phyloP scores from a whole-genome alignment of 2,797 vertebrate genomes.

The Tragopan temminckii region DNA sequence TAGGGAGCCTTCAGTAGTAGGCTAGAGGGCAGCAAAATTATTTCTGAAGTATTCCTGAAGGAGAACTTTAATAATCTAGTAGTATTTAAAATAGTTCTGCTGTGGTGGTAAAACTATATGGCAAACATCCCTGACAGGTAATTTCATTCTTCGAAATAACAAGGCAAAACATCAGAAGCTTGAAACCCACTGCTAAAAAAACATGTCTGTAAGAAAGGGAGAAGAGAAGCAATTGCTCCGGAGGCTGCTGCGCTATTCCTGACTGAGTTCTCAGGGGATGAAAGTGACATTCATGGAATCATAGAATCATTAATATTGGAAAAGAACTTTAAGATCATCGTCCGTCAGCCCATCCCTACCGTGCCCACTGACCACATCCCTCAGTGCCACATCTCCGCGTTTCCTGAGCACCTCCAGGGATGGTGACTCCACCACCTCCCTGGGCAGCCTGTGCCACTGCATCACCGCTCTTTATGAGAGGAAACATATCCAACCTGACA shows the following conservation, averaged over 20 bases:
- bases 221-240: conserved; percentile 1
- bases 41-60: conserved; percentile 77
- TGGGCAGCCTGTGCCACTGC: no score
- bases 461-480: no score
- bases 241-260: background rate
- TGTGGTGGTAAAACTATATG: conserved; percentile 66
- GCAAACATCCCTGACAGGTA: conserved; percentile 66
- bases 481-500: no score
- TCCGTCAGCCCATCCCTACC: no score
- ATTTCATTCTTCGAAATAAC: conserved; percentile 70
- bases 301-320: no score
- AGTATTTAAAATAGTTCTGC: conserved; percentile 80
- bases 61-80: conserved; percentile 77
- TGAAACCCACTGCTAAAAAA: background rate
- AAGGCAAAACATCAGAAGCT: conserved; percentile 40
- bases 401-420: no score
- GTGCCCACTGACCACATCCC: no score
- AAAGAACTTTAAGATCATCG: no score
- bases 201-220: background rate
- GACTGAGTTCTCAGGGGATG: background rate
- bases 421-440: no score
- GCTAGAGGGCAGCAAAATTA: conserved; percentile 79
- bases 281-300: background rate
- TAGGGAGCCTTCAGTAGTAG: conserved; percentile 58
- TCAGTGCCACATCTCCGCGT: no score